Percentiles rank a stretch among this genome's conserved stretches.
phyloP scores from a whole-genome alignment of 2,113 vertebrate species.

The Sinocyclocheilus rhinocerous region DNA sequence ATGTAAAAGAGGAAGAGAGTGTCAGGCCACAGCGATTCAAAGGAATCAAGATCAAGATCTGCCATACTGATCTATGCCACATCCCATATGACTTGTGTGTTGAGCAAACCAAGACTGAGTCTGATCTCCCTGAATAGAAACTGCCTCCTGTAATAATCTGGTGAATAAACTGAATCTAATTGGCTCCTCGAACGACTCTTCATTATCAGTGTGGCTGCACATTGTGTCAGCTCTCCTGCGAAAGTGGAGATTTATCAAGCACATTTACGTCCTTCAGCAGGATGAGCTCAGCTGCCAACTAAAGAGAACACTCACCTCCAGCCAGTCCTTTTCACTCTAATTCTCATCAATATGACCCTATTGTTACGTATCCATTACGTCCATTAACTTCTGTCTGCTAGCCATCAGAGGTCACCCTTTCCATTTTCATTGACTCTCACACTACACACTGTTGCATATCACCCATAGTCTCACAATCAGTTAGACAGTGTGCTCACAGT shows the following conservation, averaged over 20 bases:
- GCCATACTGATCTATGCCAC: slow-evolving; percentile 21
- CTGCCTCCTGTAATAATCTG: slow-evolving; percentile 22
- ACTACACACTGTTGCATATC: too few relatives aligned
- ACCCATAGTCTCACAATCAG: not conserved
- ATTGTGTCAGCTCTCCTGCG: slow-evolving; percentile 39
- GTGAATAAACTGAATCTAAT: slow-evolving; percentile 41
- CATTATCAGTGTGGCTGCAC: slow-evolving; percentile 50
- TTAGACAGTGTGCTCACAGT: not conserved
- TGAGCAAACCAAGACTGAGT: not conserved
- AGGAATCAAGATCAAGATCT: slow-evolving; percentile 25
- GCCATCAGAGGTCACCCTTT: too few relatives aligned
- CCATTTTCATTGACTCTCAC: too few relatives aligned
- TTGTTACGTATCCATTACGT: too few relatives aligned
- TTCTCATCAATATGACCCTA: slow-evolving; percentile 29
- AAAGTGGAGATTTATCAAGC: slow-evolving; percentile 48
- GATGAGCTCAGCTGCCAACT: slow-evolving; percentile 11
- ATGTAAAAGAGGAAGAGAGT: slow-evolving; percentile 32
- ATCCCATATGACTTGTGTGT: slow-evolving; percentile 34
- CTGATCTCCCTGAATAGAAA: slow-evolving; percentile 24
- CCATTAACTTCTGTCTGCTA: too few relatives aligned
- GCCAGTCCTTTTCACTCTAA: slow-evolving; percentile 3
- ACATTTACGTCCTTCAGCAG: slow-evolving; percentile 23
- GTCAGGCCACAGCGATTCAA: slow-evolving; percentile 28
- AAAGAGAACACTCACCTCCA: slow-evolving; percentile 15
- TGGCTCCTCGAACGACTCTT: slow-evolving; percentile 45